Evolutionary conservation across 2,888 invertebrate species (phyloP), one percentile per base, ranked within the genome.

Genomic region (Hydrotaea diabolus): DNA sequence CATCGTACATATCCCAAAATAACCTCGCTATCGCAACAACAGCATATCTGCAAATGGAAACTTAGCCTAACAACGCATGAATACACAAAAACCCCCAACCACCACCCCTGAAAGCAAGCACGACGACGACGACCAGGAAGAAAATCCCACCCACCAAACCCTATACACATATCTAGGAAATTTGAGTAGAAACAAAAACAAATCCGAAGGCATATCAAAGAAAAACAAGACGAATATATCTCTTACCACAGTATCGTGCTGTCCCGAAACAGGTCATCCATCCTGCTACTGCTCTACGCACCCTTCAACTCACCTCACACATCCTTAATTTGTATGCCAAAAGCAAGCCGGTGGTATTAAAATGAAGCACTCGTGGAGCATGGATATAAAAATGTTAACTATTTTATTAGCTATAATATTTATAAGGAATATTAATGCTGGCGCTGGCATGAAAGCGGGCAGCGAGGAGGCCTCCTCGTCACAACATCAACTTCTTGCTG

Each of bases 341-440:
- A 0, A 59, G 59, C 1, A 21, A 43, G 2, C 0, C 15, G 15
- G 13, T 46, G 46, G 13, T 21, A 74, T 21, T 17, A 78, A 75
- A 62, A 85, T 85, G 85, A 46, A 57, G 31, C 13, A 36, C 23
- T 21, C 31, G 0, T 53, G 55, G 26, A 31, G 19, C 23, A 19
- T 46, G 23, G 13, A 8, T 43, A 39, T 55, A 7, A 77, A 77
- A 39, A 82, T 71, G 19, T 82, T 82, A 39, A 74, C 77, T 2
- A 59, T 79, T 74, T 77, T 85, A 77, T 74, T 82, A 53, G 77
- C 79, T 31, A 79, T 85, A 46, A 62, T 80, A 64, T 69, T 79
- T 55, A 17, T 75, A n/a, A 74, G 46, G 17, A 11, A 53, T 55
- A 74, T 77, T 31, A 74, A 80, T 59, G 73, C 59, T 31, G 15